Evolutionary conservation across 2,888 invertebrate genomes (phyloP), one percentile per base, ranked within the genome.

Genomic region (Acleris laterana): DNA sequence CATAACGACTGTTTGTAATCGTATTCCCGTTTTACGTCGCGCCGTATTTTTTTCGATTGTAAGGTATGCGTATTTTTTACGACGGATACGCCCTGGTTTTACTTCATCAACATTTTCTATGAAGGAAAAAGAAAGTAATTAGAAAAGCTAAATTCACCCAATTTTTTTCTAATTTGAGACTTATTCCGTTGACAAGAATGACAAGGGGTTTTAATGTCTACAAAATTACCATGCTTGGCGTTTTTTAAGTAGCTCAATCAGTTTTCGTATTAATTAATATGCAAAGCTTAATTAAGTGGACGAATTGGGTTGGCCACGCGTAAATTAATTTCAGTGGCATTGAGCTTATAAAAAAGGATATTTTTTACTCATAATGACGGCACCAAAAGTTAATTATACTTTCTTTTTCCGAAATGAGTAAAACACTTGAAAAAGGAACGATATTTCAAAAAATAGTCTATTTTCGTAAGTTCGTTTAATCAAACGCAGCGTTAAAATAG

Each of bases 271-370:
- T 78, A 82, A 84, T 86, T 82, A 86, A 82, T 88, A 90, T 90
- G 89, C 85, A 89, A 90, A 90, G 84, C 85, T 82, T 85, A 85
- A 87, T 86, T 87, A 85, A 86, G 83, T 82, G 82, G 74, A 78
- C 76, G 79, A 75, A 80, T 82, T 84, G 81, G 42, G 44, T 82
- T 78, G 78, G 83, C 82, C 77, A 80, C 77, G 76, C 76, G 75
- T 78, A 73, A 73, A 77, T 78, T 81, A 83, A 83, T 82, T 83
- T 76, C 76, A 77, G 74, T 76, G 83, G 77, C 83, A 77, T 74
- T 77, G 78, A 72, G 70, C 71, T 71, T 72, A 66, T 70, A 49
- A 17, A 17, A 48, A 17, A 19, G 25, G 25, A 17, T 20, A 25
- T 28, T 22, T 22, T 22, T n/a, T 19, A 11, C 5, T 9, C 11